A percentile compares a stretch with the other conserved stretches of the same genome.
Conservation (phyloP, 2,797 vertebrate species). For the Pseudochirops cupreus region DNA sequence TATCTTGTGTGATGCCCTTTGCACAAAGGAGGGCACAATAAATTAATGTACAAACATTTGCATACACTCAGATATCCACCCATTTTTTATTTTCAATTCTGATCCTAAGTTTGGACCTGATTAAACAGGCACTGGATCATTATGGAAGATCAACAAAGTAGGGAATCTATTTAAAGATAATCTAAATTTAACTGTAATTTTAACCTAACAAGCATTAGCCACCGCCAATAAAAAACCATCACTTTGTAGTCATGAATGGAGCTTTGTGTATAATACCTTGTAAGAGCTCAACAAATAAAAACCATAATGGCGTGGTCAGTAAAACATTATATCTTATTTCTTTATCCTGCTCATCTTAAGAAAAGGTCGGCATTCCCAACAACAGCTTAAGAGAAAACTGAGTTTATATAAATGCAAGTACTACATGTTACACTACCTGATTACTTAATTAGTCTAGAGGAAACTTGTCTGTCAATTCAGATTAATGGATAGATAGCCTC, state of each 20-base stretch:
- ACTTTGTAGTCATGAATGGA: background rate
- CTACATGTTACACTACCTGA: background rate
- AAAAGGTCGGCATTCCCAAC: background rate
- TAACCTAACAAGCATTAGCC: background rate
- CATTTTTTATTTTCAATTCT: background rate
- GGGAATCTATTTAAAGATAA: slow-evolving; percentile 1
- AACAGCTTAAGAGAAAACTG: background rate
- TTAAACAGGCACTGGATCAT: background rate
- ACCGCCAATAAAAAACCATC: background rate
- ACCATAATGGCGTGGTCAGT: background rate
- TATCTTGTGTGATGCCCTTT: background rate
- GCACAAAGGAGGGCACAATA: background rate
- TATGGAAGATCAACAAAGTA: background rate
- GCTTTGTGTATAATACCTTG: background rate
- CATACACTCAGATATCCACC: background rate
- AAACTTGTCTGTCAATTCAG: background rate
- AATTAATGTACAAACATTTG: background rate
- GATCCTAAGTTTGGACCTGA: background rate
- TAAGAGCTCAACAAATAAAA: background rate
- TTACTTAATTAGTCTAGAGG: background rate
- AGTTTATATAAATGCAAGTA: slow-evolving; percentile 1
- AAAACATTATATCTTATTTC: background rate
- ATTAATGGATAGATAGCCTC: slow-evolving; percentile 3
- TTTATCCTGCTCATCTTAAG: background rate
- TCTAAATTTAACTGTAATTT: slow-evolving; percentile 1